These are phyloP conservation scores for Molossus alvarezi DNA, from an alignment of 2,797 vertebrate species.

Conservation along the genomic window DNA sequence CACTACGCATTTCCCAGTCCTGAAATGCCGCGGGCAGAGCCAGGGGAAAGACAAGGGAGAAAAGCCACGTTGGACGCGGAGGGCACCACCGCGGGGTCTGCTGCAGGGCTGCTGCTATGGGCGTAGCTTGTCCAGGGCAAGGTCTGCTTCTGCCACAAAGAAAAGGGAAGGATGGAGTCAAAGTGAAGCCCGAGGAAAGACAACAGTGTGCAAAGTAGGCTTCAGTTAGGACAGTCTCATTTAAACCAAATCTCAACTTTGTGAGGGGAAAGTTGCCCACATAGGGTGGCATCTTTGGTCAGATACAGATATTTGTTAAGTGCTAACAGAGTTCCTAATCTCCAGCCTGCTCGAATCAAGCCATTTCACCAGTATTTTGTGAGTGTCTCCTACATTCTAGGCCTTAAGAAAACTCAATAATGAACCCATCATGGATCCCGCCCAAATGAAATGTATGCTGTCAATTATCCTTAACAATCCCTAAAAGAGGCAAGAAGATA, in stretches of 20 bases:
- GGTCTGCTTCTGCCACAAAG: neutral
- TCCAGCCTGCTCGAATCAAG: neutral
- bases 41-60: slow-evolving; percentile 35
- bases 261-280: neutral
- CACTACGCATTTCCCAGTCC: slow-evolving; percentile 71
- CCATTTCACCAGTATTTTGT: slow-evolving; percentile 39
- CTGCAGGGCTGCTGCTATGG: neutral
- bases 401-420: neutral
- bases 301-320: neutral
- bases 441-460: neutral
- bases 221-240: neutral
- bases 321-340: neutral
- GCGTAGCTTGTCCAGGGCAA: neutral
- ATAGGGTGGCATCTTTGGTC: neutral
- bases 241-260: neutral
- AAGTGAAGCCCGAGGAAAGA: neutral
- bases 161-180: neutral
- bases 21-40: slow-evolving; percentile 46
- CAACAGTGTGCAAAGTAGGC: neutral
- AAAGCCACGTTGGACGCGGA: neutral
- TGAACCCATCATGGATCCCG: neutral
- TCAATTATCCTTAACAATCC: neutral
- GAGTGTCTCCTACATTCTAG: neutral
- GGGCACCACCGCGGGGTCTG: neutral
- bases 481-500: neutral